Evolutionary conservation across 2,113 vertebrate genomes (phyloP).

Genomic region (Scopus umbretta): DNA sequence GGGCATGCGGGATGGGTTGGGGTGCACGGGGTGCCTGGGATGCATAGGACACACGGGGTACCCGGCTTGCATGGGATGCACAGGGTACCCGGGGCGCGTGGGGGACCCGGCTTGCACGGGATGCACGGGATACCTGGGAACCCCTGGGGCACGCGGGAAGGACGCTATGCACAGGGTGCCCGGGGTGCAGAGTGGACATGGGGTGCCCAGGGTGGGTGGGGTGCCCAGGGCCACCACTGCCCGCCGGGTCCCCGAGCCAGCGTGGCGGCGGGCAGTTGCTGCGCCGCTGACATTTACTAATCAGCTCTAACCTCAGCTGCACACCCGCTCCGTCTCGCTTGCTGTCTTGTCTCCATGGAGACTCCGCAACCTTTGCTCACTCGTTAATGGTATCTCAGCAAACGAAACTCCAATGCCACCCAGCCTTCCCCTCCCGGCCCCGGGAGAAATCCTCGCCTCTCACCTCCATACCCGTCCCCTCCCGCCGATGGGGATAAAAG

Average conservation of each 20-base stretch:
- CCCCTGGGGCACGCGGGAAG: background rate
- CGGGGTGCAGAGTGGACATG: no score
- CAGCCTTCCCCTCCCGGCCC: constrained; percentile 52
- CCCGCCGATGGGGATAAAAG: constrained; percentile 35
- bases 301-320: constrained; percentile 77
- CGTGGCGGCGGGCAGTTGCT: constrained; percentile 59
- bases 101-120: background rate
- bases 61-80: background rate
- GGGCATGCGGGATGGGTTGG: background rate
- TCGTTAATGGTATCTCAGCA: constrained; percentile 77
- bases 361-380: constrained; percentile 81
- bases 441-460: constrained; percentile 27
- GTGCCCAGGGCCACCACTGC: background rate
- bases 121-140: background rate
- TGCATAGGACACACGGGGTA: background rate
- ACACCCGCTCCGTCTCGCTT: constrained; percentile 64
- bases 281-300: constrained; percentile 80
- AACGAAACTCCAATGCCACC: constrained; percentile 59
- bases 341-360: constrained; percentile 85
- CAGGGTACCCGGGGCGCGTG: background rate
- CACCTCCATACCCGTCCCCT: constrained; percentile 33
- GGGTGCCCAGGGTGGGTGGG: background rate
- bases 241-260: background rate
- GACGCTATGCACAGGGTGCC: background rate
- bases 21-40: background rate